A percentile compares a stretch with the other conserved stretches of the same genome.
Conservation (phyloP, 2,113 vertebrate genomes). For the Notarius quadriscutis region DNA sequence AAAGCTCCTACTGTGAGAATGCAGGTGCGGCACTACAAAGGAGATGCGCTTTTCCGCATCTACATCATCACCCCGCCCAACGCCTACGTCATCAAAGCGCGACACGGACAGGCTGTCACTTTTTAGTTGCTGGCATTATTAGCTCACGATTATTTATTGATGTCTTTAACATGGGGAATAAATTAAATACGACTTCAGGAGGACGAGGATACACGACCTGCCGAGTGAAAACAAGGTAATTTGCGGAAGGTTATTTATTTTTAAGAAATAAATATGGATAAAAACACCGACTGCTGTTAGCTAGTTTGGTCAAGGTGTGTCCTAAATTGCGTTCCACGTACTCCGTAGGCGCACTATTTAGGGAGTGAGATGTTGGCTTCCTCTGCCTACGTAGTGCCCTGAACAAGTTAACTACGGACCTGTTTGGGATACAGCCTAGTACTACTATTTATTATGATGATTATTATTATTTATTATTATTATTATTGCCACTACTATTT, state of each 20-base stretch:
- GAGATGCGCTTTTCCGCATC: not conserved
- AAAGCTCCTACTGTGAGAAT: not conserved
- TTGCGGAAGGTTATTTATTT: not conserved
- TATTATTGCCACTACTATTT: not conserved
- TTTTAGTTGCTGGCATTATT: not conserved
- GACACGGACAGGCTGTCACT: constrained; percentile 20
- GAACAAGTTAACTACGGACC: not conserved
- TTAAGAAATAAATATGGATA: too few relatives aligned
- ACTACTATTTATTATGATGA: not conserved
- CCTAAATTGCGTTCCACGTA: not conserved
- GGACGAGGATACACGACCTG: not conserved
- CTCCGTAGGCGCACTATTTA: not conserved
- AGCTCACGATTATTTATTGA: not conserved
- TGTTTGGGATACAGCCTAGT: not conserved
- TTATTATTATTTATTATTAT: too few relatives aligned
- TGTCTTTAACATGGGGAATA: not conserved
- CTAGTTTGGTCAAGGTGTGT: not conserved
- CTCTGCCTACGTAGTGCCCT: not conserved
- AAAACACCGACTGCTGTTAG: not conserved
- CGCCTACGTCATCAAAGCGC: constrained; percentile 56
- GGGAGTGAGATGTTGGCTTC: too few relatives aligned
- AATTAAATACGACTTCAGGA: not conserved
- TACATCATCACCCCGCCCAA: constrained; percentile 51
- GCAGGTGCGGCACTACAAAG: not conserved
- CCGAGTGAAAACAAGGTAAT: constrained; percentile 12